Evolutionary conservation across 2,888 invertebrate species (phyloP).

Genomic region (Luperina testacea): DNA sequence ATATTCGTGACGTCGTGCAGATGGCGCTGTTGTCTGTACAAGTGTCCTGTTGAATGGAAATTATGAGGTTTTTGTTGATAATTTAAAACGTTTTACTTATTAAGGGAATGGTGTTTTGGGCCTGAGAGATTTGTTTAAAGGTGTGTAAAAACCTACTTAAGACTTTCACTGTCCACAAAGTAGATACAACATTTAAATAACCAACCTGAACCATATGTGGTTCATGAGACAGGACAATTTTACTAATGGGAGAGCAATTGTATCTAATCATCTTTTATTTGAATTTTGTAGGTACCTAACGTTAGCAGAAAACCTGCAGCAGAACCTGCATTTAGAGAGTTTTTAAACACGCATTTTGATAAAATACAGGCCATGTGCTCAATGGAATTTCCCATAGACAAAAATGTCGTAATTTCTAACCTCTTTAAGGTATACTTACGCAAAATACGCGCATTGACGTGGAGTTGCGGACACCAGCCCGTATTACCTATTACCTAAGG

Average conservation of each 20-base stretch:
- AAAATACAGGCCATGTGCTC: background rate
- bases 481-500: too few relatives aligned
- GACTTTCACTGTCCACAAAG: background rate
- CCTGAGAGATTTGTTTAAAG: background rate
- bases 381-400: background rate
- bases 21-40: constrained; percentile 69
- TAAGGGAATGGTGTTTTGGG: background rate
- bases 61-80: constrained; percentile 47
- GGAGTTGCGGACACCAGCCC: too few relatives aligned
- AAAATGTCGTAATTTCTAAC: background rate
- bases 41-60: constrained; percentile 57
- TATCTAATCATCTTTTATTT: too few relatives aligned
- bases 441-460: too few relatives aligned
- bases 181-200: background rate
- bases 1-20: constrained; percentile 67
- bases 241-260: too few relatives aligned
- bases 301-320: too few relatives aligned
- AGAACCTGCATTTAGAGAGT: too few relatives aligned
- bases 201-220: too few relatives aligned
- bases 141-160: background rate
- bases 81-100: constrained; percentile 38
- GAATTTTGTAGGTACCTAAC: too few relatives aligned
- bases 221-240: too few relatives aligned
- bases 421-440: too few relatives aligned
- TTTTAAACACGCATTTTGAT: background rate